A percentile compares a stretch with the other conserved stretches of the same genome.
These are phyloP conservation scores for Hydriomena furcata DNA, from an alignment of 2,888 invertebrate genomes.

Conservation along the genomic window DNA sequence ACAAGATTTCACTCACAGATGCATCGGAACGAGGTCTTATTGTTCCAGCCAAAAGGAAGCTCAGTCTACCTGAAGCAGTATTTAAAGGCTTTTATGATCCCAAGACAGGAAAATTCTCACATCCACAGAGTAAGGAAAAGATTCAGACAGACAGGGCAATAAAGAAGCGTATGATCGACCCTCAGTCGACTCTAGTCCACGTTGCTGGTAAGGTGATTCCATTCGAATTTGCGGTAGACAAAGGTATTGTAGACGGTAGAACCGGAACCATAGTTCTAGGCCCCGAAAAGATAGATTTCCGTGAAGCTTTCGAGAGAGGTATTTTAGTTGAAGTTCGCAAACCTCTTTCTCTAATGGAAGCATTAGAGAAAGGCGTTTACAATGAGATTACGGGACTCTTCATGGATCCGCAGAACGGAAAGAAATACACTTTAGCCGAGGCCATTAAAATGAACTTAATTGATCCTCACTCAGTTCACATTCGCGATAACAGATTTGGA, in stretches of 20 bases:
- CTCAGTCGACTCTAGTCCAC: slow-evolving; percentile 92
- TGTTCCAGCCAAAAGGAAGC: slow-evolving; percentile 91
- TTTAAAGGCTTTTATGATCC: slow-evolving; percentile 96
- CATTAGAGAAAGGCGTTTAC: slow-evolving; percentile 91
- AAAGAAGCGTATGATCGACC: slow-evolving; percentile 92
- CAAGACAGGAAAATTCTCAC: slow-evolving; percentile 91
- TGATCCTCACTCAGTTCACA: slow-evolving; percentile 92
- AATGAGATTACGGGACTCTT: slow-evolving; percentile 91
- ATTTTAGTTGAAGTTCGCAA: slow-evolving; percentile 91
- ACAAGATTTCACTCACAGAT: slow-evolving; percentile 90
- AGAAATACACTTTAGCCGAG: slow-evolving; percentile 90
- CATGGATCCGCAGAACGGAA: slow-evolving; percentile 91
- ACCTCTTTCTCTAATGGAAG: slow-evolving; percentile 92
- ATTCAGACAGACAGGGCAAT: slow-evolving; percentile 93
- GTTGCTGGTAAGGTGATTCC: slow-evolving; percentile 91
- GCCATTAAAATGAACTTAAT: slow-evolving; percentile 92
- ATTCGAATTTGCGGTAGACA: slow-evolving; percentile 91
- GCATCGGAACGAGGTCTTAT: slow-evolving; percentile 93
- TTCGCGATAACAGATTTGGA: slow-evolving; percentile 90
- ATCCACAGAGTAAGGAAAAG: slow-evolving; percentile 90
- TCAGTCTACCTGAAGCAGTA: slow-evolving; percentile 94
- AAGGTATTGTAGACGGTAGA: slow-evolving; percentile 89
- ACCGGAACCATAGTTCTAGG: slow-evolving; percentile 87
- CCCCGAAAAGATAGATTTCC: slow-evolving; percentile 88
- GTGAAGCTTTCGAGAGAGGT: slow-evolving; percentile 93